phyloP scores from a whole-genome alignment of 2,888 invertebrate genomes.

The Augochlorella aurata region DNA sequence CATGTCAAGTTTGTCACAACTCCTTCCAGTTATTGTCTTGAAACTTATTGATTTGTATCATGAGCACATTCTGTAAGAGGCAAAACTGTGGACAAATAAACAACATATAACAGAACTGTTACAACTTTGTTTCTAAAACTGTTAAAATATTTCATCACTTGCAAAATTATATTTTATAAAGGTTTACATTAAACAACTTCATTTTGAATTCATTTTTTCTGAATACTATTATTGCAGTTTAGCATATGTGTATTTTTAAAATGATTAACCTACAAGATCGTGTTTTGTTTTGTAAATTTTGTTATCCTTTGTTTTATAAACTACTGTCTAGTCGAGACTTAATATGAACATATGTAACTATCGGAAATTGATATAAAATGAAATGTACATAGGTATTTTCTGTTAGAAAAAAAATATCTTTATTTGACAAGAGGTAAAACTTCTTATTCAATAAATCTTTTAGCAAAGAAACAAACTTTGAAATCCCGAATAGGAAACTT shows the following conservation, averaged over 20 bases:
- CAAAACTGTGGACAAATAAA: conserved; percentile 38
- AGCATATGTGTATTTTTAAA: not conserved
- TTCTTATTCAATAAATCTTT: too few species aligned
- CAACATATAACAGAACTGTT: conserved; percentile 14
- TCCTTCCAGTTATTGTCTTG: conserved; percentile 14
- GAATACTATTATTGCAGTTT: not conserved
- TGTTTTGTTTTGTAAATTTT: not conserved
- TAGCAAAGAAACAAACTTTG: too few species aligned
- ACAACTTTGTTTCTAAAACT: not conserved
- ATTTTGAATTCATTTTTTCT: not conserved
- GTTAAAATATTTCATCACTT: not conserved
- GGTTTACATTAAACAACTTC: not conserved
- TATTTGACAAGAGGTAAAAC: too few species aligned
- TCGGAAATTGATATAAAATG: too few species aligned
- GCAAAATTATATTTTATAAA: not conserved
- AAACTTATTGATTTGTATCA: conserved; percentile 31
- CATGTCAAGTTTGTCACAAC: not conserved
- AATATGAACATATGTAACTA: too few species aligned
- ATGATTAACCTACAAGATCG: not conserved
- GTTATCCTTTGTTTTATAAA: not conserved
- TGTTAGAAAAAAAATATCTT: too few species aligned
- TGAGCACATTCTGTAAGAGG: conserved; percentile 30
- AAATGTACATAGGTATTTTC: too few species aligned
- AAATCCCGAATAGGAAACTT: too few species aligned
- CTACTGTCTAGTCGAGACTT: too few species aligned